Conservation (phyloP, 2,888 invertebrate species). For the Amblyjoppa fuscipennis region DNA sequence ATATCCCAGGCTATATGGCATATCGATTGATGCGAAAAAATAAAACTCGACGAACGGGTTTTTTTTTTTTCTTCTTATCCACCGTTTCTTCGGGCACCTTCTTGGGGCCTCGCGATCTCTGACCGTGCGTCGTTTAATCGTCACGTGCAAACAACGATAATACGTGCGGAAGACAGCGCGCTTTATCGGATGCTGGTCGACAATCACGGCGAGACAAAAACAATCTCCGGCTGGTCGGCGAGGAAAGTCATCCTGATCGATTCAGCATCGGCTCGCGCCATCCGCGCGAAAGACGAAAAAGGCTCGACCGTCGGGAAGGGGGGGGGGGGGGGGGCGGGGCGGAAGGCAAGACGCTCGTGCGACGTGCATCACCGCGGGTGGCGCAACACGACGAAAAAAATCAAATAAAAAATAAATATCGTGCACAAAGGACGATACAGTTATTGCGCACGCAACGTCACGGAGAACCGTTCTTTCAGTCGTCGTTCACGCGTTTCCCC, state of each 20-base stretch:
- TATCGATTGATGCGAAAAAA: constrained; percentile 60
- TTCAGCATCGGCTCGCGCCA: neutral
- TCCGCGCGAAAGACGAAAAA: neutral
- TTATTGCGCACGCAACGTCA: constrained; percentile 54
- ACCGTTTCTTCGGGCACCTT: constrained; percentile 12
- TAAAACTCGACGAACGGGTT: constrained; percentile 28
- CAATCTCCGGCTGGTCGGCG: neutral
- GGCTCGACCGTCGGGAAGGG: neutral
- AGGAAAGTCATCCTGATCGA: neutral
- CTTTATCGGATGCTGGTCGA: neutral
- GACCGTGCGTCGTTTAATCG: constrained; percentile 41
- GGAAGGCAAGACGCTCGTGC: too few species aligned
- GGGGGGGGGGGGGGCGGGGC: too few species aligned
- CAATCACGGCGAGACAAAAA: neutral
- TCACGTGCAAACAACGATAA: neutral
- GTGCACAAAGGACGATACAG: neutral
- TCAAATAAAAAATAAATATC: neutral
- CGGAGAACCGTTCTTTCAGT: constrained; percentile 45
- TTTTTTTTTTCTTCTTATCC: constrained; percentile 12
- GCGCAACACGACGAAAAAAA: neutral
- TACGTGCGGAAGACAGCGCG: neutral
- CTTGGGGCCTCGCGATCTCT: constrained; percentile 42
- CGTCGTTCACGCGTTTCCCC: constrained; percentile 64
- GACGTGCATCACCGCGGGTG: neutral
- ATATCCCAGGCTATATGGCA: constrained; percentile 50